Percentiles rank a stretch among this genome's conserved stretches.
These are phyloP conservation scores for Neocloeon triangulifer DNA, from an alignment of 1,140 invertebrate genomes.

Conservation along the genomic window DNA sequence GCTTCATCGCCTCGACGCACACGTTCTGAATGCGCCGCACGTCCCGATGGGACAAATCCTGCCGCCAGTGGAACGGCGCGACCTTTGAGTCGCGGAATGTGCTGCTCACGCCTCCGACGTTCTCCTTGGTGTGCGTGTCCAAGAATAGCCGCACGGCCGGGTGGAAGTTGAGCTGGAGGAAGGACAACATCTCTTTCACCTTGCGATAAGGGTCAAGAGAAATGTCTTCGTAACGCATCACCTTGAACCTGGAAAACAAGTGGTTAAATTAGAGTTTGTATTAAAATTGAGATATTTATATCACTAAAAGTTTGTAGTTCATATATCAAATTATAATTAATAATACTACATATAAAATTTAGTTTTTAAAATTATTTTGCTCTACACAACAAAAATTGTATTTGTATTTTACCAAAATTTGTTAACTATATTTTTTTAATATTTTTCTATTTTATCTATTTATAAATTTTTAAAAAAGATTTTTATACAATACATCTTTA, in stretches of 20 bases:
- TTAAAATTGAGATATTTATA: no score
- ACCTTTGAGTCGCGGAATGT: conserved; percentile 61
- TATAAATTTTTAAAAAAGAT: no score
- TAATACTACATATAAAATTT: no score
- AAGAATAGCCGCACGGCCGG: conserved; percentile 44
- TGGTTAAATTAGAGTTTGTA: no score
- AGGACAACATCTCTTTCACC: conserved; percentile 46
- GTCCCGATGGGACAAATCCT: conserved; percentile 35
- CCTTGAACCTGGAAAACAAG: conserved; percentile 30
- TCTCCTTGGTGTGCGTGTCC: conserved; percentile 53
- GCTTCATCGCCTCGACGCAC: conserved; percentile 48
- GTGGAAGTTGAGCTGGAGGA: conserved; percentile 50
- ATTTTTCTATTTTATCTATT: no score
- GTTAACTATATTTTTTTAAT: no score
- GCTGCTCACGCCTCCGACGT: conserved; percentile 57
- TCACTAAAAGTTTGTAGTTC: conserved; percentile 4
- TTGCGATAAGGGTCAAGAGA: conserved; percentile 47
- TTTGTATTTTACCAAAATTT: no score
- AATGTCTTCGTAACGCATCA: conserved; percentile 63
- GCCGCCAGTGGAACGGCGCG: conserved; percentile 65
- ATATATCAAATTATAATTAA: no score
- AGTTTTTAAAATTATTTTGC: no score
- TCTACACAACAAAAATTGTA: no score
- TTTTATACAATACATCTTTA: no score
- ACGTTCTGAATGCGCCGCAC: conserved; percentile 33